Conservation (phyloP, 2,797 vertebrate genomes). For the Coranthus polyacanthus region DNA sequence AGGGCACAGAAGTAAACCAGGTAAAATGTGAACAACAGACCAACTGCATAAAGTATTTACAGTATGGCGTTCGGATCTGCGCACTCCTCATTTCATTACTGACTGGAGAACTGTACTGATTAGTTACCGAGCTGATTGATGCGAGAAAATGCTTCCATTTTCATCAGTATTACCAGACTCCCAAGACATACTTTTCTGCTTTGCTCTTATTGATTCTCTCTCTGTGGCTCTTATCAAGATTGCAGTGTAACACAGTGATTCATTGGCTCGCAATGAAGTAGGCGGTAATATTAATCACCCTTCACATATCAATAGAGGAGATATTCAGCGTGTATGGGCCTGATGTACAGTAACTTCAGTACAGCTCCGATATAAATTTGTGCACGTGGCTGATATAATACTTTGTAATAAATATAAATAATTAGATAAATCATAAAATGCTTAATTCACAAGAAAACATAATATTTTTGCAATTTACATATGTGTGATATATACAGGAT, state of each 20-base stretch:
- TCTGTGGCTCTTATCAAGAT: constrained; percentile 85
- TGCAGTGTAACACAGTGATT: constrained; percentile 79
- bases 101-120: constrained; percentile 71
- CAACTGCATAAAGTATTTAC: constrained; percentile 58
- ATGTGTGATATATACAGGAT: neutral
- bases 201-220: constrained; percentile 79
- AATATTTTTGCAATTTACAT: too few species aligned
- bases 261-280: constrained; percentile 75
- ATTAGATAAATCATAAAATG: too few species aligned
- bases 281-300: constrained; percentile 81
- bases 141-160: constrained; percentile 74
- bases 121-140: constrained; percentile 71
- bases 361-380: constrained; percentile 47
- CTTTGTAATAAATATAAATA: neutral
- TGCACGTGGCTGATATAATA: constrained; percentile 8
- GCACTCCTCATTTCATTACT: constrained; percentile 55
- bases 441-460: too few species aligned
- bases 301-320: constrained; percentile 73
- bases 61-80: constrained; percentile 43
- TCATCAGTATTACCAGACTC: constrained; percentile 75
- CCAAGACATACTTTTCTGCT: constrained; percentile 72
- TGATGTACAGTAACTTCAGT: constrained; percentile 67
- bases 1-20: constrained; percentile 31
- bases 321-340: constrained; percentile 50
- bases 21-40: constrained; percentile 35